Conservation (phyloP, 1,140 invertebrate genomes). For the Euwallacea fornicatus region DNA sequence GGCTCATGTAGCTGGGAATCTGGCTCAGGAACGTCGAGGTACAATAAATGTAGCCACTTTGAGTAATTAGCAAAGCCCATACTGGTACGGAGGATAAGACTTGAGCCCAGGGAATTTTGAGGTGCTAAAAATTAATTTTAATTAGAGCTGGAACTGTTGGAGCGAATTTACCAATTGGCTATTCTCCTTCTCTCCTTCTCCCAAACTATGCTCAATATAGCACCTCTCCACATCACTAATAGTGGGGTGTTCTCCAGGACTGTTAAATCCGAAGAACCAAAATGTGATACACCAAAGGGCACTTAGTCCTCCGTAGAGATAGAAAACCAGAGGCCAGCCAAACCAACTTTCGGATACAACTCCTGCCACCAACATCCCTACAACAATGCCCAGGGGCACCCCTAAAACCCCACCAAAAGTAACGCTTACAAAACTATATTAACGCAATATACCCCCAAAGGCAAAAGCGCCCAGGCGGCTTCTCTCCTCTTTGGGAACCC, state of each 20-base stretch:
- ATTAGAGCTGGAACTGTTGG: background rate
- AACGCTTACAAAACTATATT: too few relatives aligned
- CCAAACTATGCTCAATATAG: constrained; percentile 61
- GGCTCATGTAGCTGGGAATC: constrained; percentile 87
- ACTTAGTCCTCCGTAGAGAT: constrained; percentile 67
- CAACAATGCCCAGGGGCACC: constrained; percentile 69
- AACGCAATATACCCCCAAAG: constrained; percentile 51
- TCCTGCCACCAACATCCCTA: constrained; percentile 71
- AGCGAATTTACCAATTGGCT: background rate
- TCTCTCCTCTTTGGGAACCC: constrained; percentile 65
- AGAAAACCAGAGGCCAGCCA: constrained; percentile 81
- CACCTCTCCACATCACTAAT: constrained; percentile 63
- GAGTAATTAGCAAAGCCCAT: constrained; percentile 78
- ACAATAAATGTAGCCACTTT: constrained; percentile 90
- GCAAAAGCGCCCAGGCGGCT: constrained; percentile 61
- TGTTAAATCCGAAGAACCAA: constrained; percentile 64
- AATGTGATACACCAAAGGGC: constrained; percentile 65
- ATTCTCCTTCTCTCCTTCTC: constrained; percentile 1
- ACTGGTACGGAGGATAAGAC: constrained; percentile 79
- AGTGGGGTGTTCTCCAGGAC: constrained; percentile 62
- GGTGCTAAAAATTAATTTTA: constrained; percentile 2
- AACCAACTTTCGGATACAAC: constrained; percentile 61
- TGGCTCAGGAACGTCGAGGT: constrained; percentile 90
- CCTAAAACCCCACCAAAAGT: constrained; percentile 46
- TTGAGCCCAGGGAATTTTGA: constrained; percentile 70